Percentiles rank a stretch among this genome's conserved stretches.
Conservation (phyloP, 2,113 vertebrate species). For the Pedetes capensis region DNA sequence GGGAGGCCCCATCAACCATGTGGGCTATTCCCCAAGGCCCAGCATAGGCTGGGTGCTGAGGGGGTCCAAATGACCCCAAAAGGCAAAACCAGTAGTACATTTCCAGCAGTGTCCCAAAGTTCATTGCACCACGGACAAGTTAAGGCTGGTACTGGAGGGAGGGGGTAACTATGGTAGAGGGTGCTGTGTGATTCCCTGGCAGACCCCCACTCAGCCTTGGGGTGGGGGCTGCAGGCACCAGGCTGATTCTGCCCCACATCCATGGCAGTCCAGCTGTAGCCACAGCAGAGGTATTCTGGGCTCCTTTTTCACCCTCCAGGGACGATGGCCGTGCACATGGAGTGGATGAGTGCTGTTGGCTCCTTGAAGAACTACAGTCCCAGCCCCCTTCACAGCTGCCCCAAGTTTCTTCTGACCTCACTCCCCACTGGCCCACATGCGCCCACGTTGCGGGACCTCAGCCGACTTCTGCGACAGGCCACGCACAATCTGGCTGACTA, state of each 20-base stretch:
- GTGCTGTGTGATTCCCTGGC: not conserved
- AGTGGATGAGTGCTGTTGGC: no score
- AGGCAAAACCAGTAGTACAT: not conserved
- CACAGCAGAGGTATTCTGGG: accelerated
- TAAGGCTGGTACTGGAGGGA: accelerated
- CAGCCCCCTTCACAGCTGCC: not conserved
- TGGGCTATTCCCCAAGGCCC: not conserved
- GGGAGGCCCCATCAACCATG: not conserved
- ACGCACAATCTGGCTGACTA: not conserved
- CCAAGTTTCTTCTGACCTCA: not conserved
- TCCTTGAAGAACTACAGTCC: accelerated
- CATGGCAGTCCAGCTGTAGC: accelerated
- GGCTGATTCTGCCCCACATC: accelerated
- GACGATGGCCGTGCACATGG: no score
- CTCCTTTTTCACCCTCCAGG: no score
- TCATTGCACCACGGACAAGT: accelerated
- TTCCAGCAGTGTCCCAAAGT: not conserved
- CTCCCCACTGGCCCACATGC: not conserved
- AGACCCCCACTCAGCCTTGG: not conserved
- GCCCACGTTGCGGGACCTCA: not conserved
- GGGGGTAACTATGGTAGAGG: no score
- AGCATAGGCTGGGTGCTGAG: not conserved
- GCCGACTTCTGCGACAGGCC: not conserved
- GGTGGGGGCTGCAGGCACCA: accelerated
- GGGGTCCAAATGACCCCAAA: accelerated